Percentiles rank a stretch among this genome's conserved stretches.
Evolutionary conservation across 2,113 vertebrate species (phyloP).

Genomic region (Oncorhynchus keta): DNA sequence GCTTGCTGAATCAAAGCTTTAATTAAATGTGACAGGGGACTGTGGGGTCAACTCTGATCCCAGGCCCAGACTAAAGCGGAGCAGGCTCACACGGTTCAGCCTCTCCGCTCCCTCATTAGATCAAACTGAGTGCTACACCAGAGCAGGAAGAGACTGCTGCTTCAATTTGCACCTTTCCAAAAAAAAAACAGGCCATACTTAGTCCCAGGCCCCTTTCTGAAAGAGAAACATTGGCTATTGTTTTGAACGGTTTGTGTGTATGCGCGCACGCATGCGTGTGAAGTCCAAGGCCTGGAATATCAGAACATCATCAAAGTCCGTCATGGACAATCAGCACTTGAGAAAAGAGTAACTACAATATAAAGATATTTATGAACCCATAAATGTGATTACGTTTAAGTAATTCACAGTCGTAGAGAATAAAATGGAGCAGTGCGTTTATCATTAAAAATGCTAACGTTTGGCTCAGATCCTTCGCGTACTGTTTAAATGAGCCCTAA

Average conservation of each 20-base stretch:
- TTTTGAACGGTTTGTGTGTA: slow-evolving; percentile 19
- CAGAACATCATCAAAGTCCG: too few species aligned
- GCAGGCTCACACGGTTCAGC: not conserved
- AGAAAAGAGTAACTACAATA: slow-evolving; percentile 29
- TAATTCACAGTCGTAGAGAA: slow-evolving; percentile 51
- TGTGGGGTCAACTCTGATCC: slow-evolving; percentile 65
- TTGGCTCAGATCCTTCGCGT: slow-evolving; percentile 51
- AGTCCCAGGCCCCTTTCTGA: slow-evolving; percentile 28
- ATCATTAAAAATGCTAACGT: slow-evolving; percentile 49
- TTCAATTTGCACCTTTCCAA: slow-evolving; percentile 52
- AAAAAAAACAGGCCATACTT: slow-evolving; percentile 8
- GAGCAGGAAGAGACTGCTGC: slow-evolving; percentile 16
- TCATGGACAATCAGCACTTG: slow-evolving; percentile 33
- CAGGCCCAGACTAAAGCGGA: slow-evolving; percentile 46
- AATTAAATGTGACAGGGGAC: slow-evolving; percentile 67
- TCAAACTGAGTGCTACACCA: slow-evolving; percentile 22
- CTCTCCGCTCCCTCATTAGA: slow-evolving; percentile 46
- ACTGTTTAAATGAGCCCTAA: slow-evolving; percentile 63
- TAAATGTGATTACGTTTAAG: slow-evolving; percentile 66
- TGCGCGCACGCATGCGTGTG: not conserved
- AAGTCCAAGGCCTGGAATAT: slow-evolving; percentile 50
- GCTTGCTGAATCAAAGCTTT: slow-evolving; percentile 62
- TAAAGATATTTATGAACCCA: slow-evolving; percentile 57
- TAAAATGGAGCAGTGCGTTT: slow-evolving; percentile 46
- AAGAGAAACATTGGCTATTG: slow-evolving; percentile 42